A percentile compares a stretch with the other conserved stretches of the same genome.
phyloP scores from a whole-genome alignment of 2,888 invertebrate genomes.

The Sipha maydis region DNA sequence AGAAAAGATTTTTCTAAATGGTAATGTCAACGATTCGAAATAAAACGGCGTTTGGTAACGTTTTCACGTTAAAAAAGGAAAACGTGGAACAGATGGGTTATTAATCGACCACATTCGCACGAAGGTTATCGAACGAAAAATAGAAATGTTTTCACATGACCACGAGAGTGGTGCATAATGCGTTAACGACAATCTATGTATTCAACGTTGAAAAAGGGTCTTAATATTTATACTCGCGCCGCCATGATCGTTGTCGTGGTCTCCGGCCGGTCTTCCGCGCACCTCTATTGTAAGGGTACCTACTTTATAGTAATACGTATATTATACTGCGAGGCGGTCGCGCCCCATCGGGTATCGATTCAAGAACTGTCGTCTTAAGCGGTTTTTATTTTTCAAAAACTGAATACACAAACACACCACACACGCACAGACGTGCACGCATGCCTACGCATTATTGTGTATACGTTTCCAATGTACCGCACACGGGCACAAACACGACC shows the following conservation, averaged over 20 bases:
- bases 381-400: slow-evolving; percentile 29
- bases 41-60: no score
- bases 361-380: slow-evolving; percentile 39
- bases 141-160: background rate
- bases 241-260: background rate
- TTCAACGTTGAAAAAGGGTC: slow-evolving; percentile 2
- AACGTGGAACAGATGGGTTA: no score
- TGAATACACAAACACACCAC: background rate
- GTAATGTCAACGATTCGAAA: no score
- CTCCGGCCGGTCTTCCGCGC: background rate
- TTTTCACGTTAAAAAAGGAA: no score
- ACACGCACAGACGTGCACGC: no score
- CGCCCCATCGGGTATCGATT: slow-evolving; percentile 8
- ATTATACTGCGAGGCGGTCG: background rate
- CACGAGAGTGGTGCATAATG: background rate
- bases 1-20: no score
- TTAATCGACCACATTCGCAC: no score
- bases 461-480: background rate
- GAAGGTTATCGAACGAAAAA: background rate
- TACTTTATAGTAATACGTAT: background rate
- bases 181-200: background rate
- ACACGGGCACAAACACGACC: background rate
- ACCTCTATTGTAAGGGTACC: background rate
- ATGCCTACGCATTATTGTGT: background rate
- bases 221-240: background rate